Conservation (phyloP, 2,797 vertebrate species). For the Rhinophrynus dorsalis region DNA sequence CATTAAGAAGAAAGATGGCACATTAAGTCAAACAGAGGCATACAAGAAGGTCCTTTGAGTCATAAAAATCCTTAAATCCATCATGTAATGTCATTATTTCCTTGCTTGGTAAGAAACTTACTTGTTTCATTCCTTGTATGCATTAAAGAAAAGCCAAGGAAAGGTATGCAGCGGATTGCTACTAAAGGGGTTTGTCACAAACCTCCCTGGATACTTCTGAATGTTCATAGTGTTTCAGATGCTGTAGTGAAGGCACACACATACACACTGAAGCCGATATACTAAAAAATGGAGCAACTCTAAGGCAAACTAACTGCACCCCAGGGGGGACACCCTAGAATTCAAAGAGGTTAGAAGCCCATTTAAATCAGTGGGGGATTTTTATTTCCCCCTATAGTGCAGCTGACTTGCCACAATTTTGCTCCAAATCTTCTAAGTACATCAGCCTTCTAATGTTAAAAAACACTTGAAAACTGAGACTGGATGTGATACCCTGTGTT, state of each 20-base stretch:
- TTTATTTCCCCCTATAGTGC: no score
- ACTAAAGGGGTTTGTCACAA: neutral
- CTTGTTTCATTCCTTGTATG: neutral
- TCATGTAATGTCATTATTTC: neutral
- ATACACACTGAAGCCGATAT: neutral
- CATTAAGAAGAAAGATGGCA: neutral
- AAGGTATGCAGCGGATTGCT: neutral
- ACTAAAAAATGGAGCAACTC: no score
- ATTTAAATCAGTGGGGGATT: no score
- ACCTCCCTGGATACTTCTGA: neutral
- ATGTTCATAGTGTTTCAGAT: constrained; percentile 18
- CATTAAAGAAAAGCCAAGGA: neutral
- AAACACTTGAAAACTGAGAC: neutral
- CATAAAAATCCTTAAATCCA: constrained; percentile 10
- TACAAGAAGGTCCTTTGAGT: neutral
- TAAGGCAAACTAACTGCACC: no score
- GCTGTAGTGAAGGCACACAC: constrained; percentile 38
- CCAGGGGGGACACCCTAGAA: no score
- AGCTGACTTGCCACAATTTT: no score
- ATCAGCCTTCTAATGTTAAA: constrained; percentile 5
- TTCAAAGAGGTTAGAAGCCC: no score
- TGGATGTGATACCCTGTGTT: constrained; percentile 19
- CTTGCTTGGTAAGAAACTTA: constrained; percentile 14
- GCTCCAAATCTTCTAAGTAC: no score
- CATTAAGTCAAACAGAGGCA: neutral